Conservation (phyloP, 2,113 vertebrate species). For the Bufo gargarizans region DNA sequence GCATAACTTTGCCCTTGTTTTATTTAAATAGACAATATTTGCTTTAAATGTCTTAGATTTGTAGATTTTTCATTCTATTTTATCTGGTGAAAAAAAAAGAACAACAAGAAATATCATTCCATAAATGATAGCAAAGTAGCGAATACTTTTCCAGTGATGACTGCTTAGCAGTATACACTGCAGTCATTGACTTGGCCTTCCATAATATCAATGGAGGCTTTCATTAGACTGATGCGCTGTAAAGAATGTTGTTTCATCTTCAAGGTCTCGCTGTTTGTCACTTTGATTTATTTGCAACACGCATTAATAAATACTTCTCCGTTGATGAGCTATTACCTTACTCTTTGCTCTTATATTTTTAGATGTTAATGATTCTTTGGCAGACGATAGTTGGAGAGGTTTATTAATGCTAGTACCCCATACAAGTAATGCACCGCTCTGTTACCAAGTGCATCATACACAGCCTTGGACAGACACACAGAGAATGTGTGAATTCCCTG, state of each 20-base stretch:
- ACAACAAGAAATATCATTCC: neutral
- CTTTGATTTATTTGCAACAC: conserved; percentile 32
- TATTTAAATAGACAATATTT: neutral
- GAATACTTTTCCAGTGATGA: neutral
- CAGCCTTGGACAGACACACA: too few species aligned
- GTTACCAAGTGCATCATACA: neutral
- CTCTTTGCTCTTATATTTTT: neutral
- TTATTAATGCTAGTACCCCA: neutral
- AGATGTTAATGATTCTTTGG: neutral
- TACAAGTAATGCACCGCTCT: neutral
- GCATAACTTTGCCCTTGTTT: neutral
- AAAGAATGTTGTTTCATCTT: conserved; percentile 15
- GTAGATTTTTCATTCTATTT: neutral
- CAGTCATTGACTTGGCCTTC: neutral
- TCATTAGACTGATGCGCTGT: neutral
- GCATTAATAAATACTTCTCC: conserved; percentile 26
- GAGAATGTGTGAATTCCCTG: too few species aligned
- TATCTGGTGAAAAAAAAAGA: neutral
- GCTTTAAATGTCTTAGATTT: neutral
- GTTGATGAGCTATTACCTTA: neutral
- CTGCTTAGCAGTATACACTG: neutral
- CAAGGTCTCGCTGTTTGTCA: conserved; percentile 31
- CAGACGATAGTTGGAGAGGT: neutral
- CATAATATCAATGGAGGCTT: conserved; percentile 8
- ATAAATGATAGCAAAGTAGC: neutral